These are phyloP conservation scores for Fistularia tabacaria DNA, from an alignment of 2,797 vertebrate species.

Conservation along the genomic window DNA sequence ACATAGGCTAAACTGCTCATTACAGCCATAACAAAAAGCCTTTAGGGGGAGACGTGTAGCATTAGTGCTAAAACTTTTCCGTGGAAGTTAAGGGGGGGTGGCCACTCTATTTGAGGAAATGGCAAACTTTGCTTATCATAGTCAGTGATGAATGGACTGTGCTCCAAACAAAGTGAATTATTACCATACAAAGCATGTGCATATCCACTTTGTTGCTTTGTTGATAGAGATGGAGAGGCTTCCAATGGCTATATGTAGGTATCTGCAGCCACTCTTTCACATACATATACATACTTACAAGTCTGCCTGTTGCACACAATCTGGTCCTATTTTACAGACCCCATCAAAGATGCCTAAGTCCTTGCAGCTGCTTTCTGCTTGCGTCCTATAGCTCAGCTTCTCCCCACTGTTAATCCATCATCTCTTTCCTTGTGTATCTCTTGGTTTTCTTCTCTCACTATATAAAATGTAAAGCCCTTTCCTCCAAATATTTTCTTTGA, in stretches of 20 bases:
- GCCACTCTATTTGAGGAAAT: conserved; percentile 57
- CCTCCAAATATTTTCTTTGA: conserved; percentile 82
- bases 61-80: conserved; percentile 58
- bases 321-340: conserved; percentile 55
- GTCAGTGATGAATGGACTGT: conserved; percentile 50
- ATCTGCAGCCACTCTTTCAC: conserved; percentile 16
- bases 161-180: conserved; percentile 38
- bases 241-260: conserved; percentile 33
- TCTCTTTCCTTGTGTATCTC: conserved; percentile 59
- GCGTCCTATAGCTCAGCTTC: conserved; percentile 59
- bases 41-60: conserved; percentile 60
- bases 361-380: conserved; percentile 70
- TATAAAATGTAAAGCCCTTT: conserved; percentile 70
- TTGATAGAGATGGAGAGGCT: conserved; percentile 26
- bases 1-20: conserved; percentile 57
- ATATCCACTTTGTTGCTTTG: not conserved
- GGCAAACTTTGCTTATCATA: conserved; percentile 61
- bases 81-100: conserved; percentile 45
- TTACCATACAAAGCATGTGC: conserved; percentile 13
- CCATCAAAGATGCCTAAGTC: conserved; percentile 63
- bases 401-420: conserved; percentile 68
- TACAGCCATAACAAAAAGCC: conserved; percentile 72
- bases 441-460: conserved; percentile 48
- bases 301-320: conserved; percentile 25
- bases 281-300: conserved; percentile 17